Evolutionary conservation across 2,797 vertebrate species (phyloP), one percentile per base, ranked within the genome.

Genomic region (Apogon hyalosoma): DNA sequence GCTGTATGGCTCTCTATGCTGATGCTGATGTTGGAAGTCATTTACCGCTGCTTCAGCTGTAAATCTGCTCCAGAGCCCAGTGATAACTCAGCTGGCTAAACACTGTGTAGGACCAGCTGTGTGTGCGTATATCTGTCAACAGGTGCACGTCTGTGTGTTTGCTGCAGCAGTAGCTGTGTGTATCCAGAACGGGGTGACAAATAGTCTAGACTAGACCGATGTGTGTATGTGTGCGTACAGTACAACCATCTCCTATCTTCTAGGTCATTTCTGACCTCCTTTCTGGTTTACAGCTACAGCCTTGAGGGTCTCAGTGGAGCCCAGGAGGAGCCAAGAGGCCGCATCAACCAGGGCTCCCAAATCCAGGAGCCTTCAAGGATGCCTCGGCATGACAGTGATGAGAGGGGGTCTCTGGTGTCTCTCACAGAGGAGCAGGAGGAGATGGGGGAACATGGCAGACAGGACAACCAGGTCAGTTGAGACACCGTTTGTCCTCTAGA

Each of bases 261-360:
- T 19, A 55, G 56, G 55, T 83, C 36, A 76, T 46, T n/a, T 80
- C 0, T 76, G 65, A 36, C 7, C 28, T 84, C 47, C 9, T 89
- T 70, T 91, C 49, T 84, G 62, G 90, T 39, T 70, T 83, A 79
- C 83, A 98, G 97, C 94, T 98, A 96, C 93, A 99, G 98, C 83
- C 85, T 99, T 19, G 98, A 99, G 93, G 97, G 96, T 42, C 94
- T 99, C 73, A 90, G 94, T 8, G 94, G 92, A 39, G 94, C 73
- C 39, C 77, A 90, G 28, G 91, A 91, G 7, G 90, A 93, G 58
- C 91, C 83, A 51, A 95, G 90, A 57, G 92, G 91, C 38, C 77
- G 91, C 11, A 72, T 84, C 42, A 63, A 85, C 4, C 93, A 91
- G 68, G 77, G 89, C 3, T 78, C 84, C 49, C 79, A 87, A 12